A percentile compares a stretch with the other conserved stretches of the same genome.
phyloP scores from a whole-genome alignment of 2,113 vertebrate species.

The Antennarius striatus region DNA sequence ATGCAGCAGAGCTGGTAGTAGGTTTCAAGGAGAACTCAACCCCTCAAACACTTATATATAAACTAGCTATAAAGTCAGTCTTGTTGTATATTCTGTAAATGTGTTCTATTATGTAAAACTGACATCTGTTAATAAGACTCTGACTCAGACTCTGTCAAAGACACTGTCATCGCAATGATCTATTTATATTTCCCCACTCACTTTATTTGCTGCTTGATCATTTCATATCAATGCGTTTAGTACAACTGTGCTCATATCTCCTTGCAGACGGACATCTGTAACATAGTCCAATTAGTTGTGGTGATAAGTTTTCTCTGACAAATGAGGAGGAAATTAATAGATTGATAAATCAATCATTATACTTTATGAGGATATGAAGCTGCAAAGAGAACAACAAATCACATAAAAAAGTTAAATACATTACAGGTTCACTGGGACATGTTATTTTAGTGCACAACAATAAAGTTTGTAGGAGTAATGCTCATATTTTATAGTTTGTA shows the following conservation, averaged over 20 bases:
- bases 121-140: too few species aligned
- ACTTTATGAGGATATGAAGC: neutral
- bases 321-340: conserved; percentile 1
- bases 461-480: conserved; percentile 13
- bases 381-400: conserved; percentile 1
- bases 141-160: too few species aligned
- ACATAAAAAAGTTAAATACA: neutral
- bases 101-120: too few species aligned
- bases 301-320: neutral
- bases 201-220: neutral
- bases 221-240: conserved; percentile 5
- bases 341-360: conserved; percentile 19
- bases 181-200: too few species aligned
- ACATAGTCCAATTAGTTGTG: conserved; percentile 16
- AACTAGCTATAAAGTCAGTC: too few species aligned
- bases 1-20: too few species aligned
- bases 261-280: conserved; percentile 7
- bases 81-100: too few species aligned
- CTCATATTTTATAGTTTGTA: neutral
- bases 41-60: too few species aligned
- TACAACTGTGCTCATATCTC: conserved; percentile 17
- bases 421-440: conserved; percentile 18
- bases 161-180: too few species aligned
- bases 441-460: conserved; percentile 7
- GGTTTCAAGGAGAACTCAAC: too few species aligned